Evolutionary conservation across 2,797 vertebrate species (phyloP), one percentile per base, ranked within the genome.

Genomic region (Pteropus rufus): DNA sequence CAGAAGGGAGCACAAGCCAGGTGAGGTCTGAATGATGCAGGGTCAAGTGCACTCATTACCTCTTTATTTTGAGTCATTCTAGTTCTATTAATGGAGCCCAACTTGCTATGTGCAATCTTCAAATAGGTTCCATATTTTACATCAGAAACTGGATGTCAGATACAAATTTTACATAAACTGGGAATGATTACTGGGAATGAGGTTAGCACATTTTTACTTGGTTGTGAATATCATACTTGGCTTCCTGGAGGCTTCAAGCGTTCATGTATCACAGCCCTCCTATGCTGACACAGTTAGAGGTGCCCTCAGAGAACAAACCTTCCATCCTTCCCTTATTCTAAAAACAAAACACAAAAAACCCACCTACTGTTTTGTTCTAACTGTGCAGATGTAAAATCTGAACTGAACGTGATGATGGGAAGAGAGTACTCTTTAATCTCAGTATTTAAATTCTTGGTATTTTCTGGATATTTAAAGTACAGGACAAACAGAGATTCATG

Each of bases 61-160:
- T 83, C 64, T 83, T 85, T 73, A 97, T 93, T 94, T 64, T 10
- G 56, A 90, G 76, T 60, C 60, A 92, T 84, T 90, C 69, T 46
- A 41, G 80, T 67, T 90, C 73, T 95, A 64, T 46, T 88, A 83
- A 83, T 41, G 64, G 29, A 77, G 75, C 19, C 21, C 6, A 62
- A 77, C 46, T 69, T 70, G 49, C 60, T 62, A 95, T 3, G 21
- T 69, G 65, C 94, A 92, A 96, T 86, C 79, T 96, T 65, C 39
- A 89, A 92, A 97, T 34, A 89, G 89, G n/a, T 73, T 70, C n/a
- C 11, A 16, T 73, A 94, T 79, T 91, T 95, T 94, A 83, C 85
- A 80, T 91, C 75, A 77, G 49, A 81, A 96, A 81, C 18, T 36
- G 70, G 44, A 90, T 34, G 73, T n/a, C 58, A 93, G 69, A 81